Evolutionary conservation across 2,113 vertebrate species (phyloP).

Genomic region (Ellobius talpinus): DNA sequence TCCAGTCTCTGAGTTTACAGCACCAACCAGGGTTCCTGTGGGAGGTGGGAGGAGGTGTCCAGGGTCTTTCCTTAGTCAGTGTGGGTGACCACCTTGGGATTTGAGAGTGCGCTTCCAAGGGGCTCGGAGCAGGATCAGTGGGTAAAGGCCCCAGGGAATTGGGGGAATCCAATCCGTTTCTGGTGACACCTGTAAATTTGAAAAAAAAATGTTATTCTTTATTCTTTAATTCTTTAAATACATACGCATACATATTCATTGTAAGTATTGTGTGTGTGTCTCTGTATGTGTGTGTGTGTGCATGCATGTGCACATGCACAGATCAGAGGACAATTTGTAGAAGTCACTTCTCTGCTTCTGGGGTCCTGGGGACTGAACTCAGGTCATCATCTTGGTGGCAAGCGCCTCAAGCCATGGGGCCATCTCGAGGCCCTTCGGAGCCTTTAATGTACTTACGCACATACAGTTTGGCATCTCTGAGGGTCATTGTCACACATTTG

Average conservation of each 20-base stretch:
- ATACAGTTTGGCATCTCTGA: not conserved
- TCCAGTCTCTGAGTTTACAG: not conserved
- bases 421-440: not conserved
- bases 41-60: not conserved
- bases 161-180: not conserved
- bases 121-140: not conserved
- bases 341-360: not conserved
- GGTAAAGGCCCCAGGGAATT: not conserved
- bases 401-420: not conserved
- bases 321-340: not conserved
- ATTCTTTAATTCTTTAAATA: not conserved
- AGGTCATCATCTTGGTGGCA: not conserved
- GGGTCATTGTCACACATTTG: not conserved
- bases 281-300: not conserved
- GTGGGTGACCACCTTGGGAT: not conserved
- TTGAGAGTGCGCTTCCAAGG: not conserved
- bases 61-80: not conserved
- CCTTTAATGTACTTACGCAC: not conserved
- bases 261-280: not conserved
- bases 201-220: not conserved
- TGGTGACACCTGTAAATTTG: not conserved
- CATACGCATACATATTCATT: not conserved
- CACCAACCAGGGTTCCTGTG: not conserved
- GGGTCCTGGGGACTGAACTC: not conserved
- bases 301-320: not conserved